phyloP scores from a whole-genome alignment of 2,797 vertebrate genomes.

The Sebastes vulpes region DNA sequence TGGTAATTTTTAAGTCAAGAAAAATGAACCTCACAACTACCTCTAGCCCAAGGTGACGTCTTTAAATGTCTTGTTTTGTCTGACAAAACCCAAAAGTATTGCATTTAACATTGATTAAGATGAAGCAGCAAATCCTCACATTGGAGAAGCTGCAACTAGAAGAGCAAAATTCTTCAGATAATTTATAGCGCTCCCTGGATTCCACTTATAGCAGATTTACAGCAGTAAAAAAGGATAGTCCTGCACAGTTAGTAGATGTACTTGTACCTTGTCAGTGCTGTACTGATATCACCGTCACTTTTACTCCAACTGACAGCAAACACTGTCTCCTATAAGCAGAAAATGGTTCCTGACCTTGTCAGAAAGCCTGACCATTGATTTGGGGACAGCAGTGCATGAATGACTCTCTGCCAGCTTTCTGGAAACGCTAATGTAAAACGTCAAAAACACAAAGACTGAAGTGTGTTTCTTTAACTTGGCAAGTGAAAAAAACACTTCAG shows the following conservation, averaged over 20 bases:
- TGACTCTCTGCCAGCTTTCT: conserved; percentile 21
- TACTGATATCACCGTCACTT: conserved; percentile 26
- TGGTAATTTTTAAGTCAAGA: neutral
- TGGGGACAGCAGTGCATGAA: conserved; percentile 25
- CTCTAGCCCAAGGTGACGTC: neutral
- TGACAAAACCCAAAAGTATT: neutral
- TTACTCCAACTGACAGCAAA: conserved; percentile 52
- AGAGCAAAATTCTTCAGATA: neutral
- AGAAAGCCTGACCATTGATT: conserved; percentile 49
- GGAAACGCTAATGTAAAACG: conserved; percentile 23
- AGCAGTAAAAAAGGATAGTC: neutral
- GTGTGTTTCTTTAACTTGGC: neutral
- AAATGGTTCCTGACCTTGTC: conserved; percentile 57
- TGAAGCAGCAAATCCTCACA: neutral
- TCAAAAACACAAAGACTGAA: conserved; percentile 1
- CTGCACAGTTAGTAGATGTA: conserved; percentile 8
- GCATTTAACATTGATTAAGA: neutral
- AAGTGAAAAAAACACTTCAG: neutral
- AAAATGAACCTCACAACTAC: neutral
- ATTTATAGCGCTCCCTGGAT: neutral
- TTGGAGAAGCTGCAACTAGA: neutral
- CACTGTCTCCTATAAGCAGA: conserved; percentile 37
- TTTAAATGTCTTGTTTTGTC: neutral
- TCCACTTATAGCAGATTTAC: neutral
- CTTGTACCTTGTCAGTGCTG: conserved; percentile 32